Base-by-base conservation (phyloP, 2,113 vertebrate species). In the Heterotis niloticus region DNA sequence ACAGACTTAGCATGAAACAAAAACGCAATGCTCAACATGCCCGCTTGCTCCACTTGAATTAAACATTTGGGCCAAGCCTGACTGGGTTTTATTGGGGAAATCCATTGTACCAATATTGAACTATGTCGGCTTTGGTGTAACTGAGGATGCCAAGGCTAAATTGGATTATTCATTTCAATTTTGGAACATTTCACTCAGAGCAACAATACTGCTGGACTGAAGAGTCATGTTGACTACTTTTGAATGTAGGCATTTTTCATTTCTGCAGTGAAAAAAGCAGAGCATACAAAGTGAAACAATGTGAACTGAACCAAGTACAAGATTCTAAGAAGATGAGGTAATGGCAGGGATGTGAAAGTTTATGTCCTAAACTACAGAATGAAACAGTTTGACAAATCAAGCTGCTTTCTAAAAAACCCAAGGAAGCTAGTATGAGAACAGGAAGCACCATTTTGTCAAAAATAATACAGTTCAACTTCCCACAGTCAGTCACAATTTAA, bases 11-110 rank as follows among this genome's bases (percentile, higher is more conserved):
- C 29, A 1, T 0, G 12, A 28, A 54, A 59, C 24, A 57, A 74
- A 17, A 20, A 62, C 2, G 14, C 20, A 14, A 62, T 20, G 54
- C 26, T 18, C 7, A 23, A 24, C 17, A 74, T 1, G 5, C 13
- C 54, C 11, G 20, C 13, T 62, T 20, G 11, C 24, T 60, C 13
- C 16, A 1, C 23, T 20, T 54, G 11, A 5, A 12, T 51, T 28
- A 44, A 24, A 14, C n/a, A 14, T 17, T 24, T 5, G 24, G 64
- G 9, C 64, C 65, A n/a, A 7, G 62, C 23, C 7, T 62, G 64
- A 23, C 10, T 62, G 59, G 23, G 18, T 77, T 77, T 74, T 66
- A 28, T 66, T 28, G 28, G 51, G 57, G 24, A 67, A 44, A 77
- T 51, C 23, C 59, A 65, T 56, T 54, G 64, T 17, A 56, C 16